These are phyloP conservation scores for Belonocnema kinseyi DNA, from an alignment of 1,140 invertebrate genomes.

Conservation along the genomic window DNA sequence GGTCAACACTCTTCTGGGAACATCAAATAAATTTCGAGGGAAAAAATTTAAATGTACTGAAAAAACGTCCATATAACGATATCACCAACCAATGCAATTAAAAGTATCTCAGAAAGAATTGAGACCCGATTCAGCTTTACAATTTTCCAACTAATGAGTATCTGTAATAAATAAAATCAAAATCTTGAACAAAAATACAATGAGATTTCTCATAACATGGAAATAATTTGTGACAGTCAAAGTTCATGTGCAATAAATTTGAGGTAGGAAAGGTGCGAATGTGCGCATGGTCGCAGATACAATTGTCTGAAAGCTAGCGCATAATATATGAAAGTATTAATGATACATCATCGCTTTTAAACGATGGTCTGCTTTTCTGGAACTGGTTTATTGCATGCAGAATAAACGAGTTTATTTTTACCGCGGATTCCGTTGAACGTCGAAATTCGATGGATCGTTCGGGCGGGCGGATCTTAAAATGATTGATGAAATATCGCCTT, in stretches of 20 bases:
- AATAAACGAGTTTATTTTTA: constrained; percentile 3
- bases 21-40: too few relatives aligned
- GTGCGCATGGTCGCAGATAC: not conserved
- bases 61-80: too few relatives aligned
- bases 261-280: not conserved
- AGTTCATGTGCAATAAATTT: constrained; percentile 27
- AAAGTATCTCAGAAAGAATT: too few relatives aligned
- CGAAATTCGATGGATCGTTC: constrained; percentile 38
- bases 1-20: too few relatives aligned
- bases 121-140: too few relatives aligned
- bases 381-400: constrained; percentile 13
- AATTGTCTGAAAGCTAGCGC: constrained; percentile 10
- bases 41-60: too few relatives aligned
- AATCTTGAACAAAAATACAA: not conserved
- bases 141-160: too few relatives aligned
- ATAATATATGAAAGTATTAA: constrained; percentile 26
- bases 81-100: too few relatives aligned
- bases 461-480: constrained; percentile 58
- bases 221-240: constrained; percentile 16
- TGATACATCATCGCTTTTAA: constrained; percentile 31
- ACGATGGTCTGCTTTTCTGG: constrained; percentile 25
- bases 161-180: too few relatives aligned
- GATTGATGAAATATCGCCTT: constrained; percentile 65
- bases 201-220: constrained; percentile 12
- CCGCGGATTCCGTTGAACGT: constrained; percentile 39